Evolutionary conservation across 2,888 invertebrate species (phyloP), one percentile per base, ranked within the genome.

Genomic region (Eupithecia dodoneata): DNA sequence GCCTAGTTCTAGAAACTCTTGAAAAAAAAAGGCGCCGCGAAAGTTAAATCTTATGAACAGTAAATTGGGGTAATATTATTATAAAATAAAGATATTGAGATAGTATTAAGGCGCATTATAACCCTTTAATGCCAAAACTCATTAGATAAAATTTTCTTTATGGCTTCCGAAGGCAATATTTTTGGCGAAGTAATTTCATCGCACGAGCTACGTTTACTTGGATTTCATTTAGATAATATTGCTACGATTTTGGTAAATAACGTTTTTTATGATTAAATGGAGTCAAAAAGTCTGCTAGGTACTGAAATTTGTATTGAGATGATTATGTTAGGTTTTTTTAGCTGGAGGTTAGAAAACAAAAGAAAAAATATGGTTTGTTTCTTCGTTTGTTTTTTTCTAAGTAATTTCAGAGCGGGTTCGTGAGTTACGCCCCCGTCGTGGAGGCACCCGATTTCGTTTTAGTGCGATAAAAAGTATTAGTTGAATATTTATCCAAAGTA

Each of bases 131-230:
- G 87, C 86, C 81, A 83, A 87, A 92, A 91, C 89, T 89, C 87
- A 88, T 91, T 91, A 91, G 90, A 90, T 90, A 88, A 90, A 91
- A 93, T 91, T 90, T 92, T 91, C 88, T 91, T 93, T 92, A 93
- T 89, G 88, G 86, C 89, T 91, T 93, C 93, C 93, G 90, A 90
- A 86, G 85, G 88, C 89, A 89, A 92, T 93, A 93, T 90, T 93
- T 94, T 91, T 90, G 87, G 87, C 84, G 86, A 85, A 88, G 89
- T 88, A 90, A 91, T 91, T 91, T 91, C 88, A 91, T 89, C 90
- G 88, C 86, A 81, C 85, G 85, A 85, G 84, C 87, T 88, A 86
- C 87, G 86, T 90, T 92, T 88, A 87, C 82, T 86, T 85, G 85
- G 87, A 88, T 89, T 90, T 91, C 86, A 89, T 91, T 88, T 87